phyloP scores from a whole-genome alignment of 2,888 invertebrate genomes.

The Agrotis ipsilon region DNA sequence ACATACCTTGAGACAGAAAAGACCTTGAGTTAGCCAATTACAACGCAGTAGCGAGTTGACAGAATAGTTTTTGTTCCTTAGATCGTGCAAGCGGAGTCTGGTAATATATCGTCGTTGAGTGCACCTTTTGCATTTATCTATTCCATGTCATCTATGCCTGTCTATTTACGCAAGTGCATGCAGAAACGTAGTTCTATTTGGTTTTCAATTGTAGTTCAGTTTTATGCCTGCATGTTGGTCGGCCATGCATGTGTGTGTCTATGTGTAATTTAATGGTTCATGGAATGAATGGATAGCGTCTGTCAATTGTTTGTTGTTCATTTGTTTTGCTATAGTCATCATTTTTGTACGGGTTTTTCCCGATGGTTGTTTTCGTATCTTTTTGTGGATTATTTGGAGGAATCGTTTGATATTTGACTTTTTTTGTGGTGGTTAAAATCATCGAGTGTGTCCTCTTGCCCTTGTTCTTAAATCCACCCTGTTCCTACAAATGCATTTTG shows the following conservation, averaged over 20 bases:
- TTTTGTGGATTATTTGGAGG: background rate
- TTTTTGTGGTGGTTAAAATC: no score
- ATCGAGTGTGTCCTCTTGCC: no score
- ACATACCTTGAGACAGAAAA: no score
- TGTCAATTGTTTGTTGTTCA: slow-evolving; percentile 36
- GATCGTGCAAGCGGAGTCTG: no score
- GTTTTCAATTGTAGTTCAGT: slow-evolving; percentile 42
- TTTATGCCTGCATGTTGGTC: slow-evolving; percentile 18
- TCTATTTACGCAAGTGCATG: slow-evolving; percentile 53
- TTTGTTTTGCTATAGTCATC: slow-evolving; percentile 7
- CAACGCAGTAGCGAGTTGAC: no score
- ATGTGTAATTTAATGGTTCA: slow-evolving; percentile 44
- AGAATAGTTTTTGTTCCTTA: no score
- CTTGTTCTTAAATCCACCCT: no score
- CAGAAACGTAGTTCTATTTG: slow-evolving; percentile 44
- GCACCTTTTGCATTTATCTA: slow-evolving; percentile 7
- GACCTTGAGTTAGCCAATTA: no score
- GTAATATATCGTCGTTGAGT: no score
- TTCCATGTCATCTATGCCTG: slow-evolving; percentile 6
- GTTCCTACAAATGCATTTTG: no score
- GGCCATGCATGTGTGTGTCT: background rate
- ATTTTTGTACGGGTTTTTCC: slow-evolving; percentile 18
- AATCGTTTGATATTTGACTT: background rate
- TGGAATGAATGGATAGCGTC: slow-evolving; percentile 20
- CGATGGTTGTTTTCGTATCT: background rate